Evolutionary conservation across 2,888 invertebrate genomes (phyloP).

Genomic region (Rhorus exstirpatorius): DNA sequence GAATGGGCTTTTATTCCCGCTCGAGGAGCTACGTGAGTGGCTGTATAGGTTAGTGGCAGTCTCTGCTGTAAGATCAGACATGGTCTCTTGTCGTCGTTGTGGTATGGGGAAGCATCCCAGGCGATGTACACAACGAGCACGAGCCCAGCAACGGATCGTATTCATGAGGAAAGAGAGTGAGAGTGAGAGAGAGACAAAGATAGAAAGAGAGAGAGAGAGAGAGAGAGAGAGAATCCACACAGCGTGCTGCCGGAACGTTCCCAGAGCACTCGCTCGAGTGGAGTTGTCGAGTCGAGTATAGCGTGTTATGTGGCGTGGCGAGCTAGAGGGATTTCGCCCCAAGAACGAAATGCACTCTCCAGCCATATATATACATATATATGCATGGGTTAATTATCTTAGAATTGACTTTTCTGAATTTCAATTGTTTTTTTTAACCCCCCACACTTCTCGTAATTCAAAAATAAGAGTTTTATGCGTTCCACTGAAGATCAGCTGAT

Average conservation of each 20-base stretch:
- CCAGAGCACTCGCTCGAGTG: constrained; percentile 51
- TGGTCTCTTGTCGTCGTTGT: neutral
- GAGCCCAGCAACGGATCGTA: too few species aligned
- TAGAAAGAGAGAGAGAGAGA: constrained; percentile 30
- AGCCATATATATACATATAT: neutral
- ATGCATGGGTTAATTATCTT: too few species aligned
- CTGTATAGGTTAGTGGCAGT: too few species aligned
- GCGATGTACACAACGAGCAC: constrained; percentile 56
- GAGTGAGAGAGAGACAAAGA: constrained; percentile 21
- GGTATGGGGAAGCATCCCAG: constrained; percentile 60
- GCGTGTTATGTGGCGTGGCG: constrained; percentile 56
- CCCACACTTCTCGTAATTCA: too few species aligned
- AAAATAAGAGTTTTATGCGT: too few species aligned
- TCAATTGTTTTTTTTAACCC: too few species aligned
- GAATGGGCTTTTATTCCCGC: constrained; percentile 30
- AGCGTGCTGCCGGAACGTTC: constrained; percentile 48
- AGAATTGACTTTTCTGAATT: too few species aligned
- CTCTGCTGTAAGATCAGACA: constrained; percentile 19
- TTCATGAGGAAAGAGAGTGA: neutral
- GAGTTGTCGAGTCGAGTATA: constrained; percentile 67
- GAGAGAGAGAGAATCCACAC: constrained; percentile 34
- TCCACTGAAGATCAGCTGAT: too few species aligned
- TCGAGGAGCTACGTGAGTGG: constrained; percentile 31
- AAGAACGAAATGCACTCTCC: constrained; percentile 55
- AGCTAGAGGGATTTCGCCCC: constrained; percentile 73